Conservation (phyloP, 2,797 vertebrate genomes). For the Argentina silus region DNA sequence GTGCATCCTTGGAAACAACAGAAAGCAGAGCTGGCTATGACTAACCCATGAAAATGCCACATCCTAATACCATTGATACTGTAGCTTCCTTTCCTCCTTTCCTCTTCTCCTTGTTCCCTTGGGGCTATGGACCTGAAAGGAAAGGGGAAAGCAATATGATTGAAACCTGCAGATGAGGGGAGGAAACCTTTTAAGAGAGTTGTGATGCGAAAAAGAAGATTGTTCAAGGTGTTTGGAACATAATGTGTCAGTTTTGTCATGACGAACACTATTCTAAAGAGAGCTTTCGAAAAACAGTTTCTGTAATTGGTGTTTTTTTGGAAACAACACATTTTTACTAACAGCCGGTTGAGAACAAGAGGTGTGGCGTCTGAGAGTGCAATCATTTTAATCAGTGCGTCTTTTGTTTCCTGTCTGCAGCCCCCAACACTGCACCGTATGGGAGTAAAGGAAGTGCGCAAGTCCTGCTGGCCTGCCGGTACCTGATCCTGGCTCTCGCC, state of each 20-base stretch:
- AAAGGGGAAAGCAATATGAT: not conserved
- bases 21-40: conserved; percentile 55
- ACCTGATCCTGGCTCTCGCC: conserved; percentile 93
- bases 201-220: not conserved
- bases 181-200: not conserved
- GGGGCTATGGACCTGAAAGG: not conserved
- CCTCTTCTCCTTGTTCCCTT: conserved; percentile 8
- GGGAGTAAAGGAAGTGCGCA: conserved; percentile 91
- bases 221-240: not conserved
- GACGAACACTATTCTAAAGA: not conserved
- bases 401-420: conserved; percentile 84
- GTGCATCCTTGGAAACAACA: conserved; percentile 37
- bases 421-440: conserved; percentile 95
- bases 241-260: not conserved
- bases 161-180: not conserved
- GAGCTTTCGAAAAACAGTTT: not conserved
- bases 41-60: conserved; percentile 30
- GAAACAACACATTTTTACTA: not conserved
- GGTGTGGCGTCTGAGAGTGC: conserved; percentile 43
- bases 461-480: conserved; percentile 91
- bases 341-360: not conserved
- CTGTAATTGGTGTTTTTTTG: not conserved
- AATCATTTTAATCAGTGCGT: conserved; percentile 72
- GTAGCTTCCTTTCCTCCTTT: conserved; percentile 29
- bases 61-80: not conserved